These are phyloP conservation scores for Trichosurus vulpecula DNA, from an alignment of 2,797 vertebrate species.

Conservation along the genomic window DNA sequence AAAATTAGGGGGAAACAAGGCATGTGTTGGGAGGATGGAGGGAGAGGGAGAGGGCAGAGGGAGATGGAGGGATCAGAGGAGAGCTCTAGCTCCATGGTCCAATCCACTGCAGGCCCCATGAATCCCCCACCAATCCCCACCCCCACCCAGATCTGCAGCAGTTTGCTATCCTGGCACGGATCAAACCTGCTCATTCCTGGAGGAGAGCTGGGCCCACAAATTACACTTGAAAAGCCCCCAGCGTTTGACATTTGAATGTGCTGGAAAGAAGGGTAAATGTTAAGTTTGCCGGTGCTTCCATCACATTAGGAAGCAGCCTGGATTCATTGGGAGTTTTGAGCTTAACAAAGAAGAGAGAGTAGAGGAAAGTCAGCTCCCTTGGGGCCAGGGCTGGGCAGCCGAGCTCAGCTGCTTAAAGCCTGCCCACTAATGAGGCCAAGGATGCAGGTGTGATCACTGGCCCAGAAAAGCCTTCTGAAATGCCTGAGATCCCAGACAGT, in stretches of 20 bases:
- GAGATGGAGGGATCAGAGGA: rapidly evolving
- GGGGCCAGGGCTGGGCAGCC: neutral
- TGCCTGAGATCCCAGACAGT: neutral
- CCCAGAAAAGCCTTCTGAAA: neutral
- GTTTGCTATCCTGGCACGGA: neutral
- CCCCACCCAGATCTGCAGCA: neutral
- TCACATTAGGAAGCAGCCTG: neutral
- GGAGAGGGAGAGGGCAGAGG: rapidly evolving
- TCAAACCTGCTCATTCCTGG: neutral
- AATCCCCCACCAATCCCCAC: neutral
- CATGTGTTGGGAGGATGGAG: neutral
- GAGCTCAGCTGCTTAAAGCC: neutral
- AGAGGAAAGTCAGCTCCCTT: neutral
- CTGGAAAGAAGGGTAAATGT: neutral
- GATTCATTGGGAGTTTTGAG: neutral
- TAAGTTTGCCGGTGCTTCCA: neutral
- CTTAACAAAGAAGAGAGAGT: neutral
- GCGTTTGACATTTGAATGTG: neutral
- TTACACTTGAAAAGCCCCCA: slow-evolving; percentile 34
- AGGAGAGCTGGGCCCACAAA: neutral
- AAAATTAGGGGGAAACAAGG: neutral
- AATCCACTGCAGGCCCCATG: neutral
- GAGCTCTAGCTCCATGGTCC: neutral
- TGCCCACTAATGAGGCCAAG: neutral
- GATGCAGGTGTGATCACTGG: neutral